These are phyloP conservation scores for Mustelus asterias DNA, from an alignment of 2,113 vertebrate genomes.

Conservation along the genomic window DNA sequence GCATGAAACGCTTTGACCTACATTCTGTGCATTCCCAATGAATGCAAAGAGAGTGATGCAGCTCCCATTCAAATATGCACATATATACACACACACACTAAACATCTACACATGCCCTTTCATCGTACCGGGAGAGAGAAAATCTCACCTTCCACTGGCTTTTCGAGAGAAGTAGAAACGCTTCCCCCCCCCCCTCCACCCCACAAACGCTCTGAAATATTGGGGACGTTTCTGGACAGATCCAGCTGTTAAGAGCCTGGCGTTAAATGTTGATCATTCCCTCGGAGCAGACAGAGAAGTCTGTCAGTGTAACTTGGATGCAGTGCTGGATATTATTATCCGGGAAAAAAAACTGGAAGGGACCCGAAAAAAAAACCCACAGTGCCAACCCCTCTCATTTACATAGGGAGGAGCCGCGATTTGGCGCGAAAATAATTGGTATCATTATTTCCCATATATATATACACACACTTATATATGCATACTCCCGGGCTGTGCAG, in stretches of 20 bases:
- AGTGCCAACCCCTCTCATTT: slow-evolving; percentile 27
- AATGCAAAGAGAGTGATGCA: neutral
- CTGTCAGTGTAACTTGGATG: slow-evolving; percentile 23
- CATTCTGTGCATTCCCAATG: neutral
- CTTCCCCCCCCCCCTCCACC: neutral
- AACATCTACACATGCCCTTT: neutral
- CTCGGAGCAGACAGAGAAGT: slow-evolving; percentile 26
- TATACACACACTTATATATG: neutral
- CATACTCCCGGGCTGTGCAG: neutral
- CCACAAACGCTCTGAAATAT: neutral
- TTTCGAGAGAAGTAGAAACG: neutral
- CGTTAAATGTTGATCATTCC: slow-evolving; percentile 9
- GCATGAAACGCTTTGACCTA: neutral
- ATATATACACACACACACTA: neutral
- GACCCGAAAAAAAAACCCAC: neutral
- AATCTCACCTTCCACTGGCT: neutral
- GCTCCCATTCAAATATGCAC: neutral
- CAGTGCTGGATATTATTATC: slow-evolving; percentile 35
- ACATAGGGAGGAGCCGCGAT: slow-evolving; percentile 19
- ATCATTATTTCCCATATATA: neutral
- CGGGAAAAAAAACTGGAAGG: slow-evolving; percentile 24
- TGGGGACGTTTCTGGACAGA: neutral
- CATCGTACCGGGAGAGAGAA: neutral
- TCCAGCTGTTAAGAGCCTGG: neutral
- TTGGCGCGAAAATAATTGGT: slow-evolving; percentile 31